These are phyloP conservation scores for Oedothorax gibbosus DNA, from an alignment of 1,140 invertebrate species.

Conservation along the genomic window DNA sequence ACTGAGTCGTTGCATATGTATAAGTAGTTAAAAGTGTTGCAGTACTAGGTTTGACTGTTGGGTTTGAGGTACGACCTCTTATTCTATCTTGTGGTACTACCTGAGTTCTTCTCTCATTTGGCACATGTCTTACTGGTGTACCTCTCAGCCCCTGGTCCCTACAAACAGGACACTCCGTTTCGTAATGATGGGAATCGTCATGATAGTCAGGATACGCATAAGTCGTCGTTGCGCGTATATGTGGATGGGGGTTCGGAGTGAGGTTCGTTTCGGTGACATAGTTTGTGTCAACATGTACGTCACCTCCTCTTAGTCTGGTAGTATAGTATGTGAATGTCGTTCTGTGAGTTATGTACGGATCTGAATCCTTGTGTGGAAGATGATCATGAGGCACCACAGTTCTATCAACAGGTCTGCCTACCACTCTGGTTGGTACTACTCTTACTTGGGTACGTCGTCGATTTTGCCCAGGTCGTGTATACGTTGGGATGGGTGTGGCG, in stretches of 20 bases:
- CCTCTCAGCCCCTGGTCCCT: neutral
- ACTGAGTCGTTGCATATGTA: slow-evolving; percentile 83
- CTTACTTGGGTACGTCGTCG: neutral
- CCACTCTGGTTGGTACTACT: slow-evolving; percentile 15
- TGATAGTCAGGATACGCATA: slow-evolving; percentile 33
- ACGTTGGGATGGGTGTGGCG: slow-evolving; percentile 47
- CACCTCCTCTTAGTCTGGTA: slow-evolving; percentile 38
- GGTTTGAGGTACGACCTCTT: neutral
- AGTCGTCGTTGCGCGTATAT: neutral
- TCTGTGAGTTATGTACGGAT: slow-evolving; percentile 51
- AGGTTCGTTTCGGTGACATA: slow-evolving; percentile 55
- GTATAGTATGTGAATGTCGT: slow-evolving; percentile 54
- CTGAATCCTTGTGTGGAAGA: neutral
- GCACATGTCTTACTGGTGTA: neutral
- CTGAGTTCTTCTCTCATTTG: neutral
- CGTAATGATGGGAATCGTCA: slow-evolving; percentile 22
- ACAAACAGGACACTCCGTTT: slow-evolving; percentile 42
- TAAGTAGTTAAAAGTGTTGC: slow-evolving; percentile 61
- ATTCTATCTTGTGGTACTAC: neutral
- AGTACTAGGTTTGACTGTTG: slow-evolving; percentile 18
- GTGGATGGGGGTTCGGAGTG: slow-evolving; percentile 27
- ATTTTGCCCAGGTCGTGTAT: neutral
- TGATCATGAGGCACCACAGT: neutral
- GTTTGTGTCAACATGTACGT: slow-evolving; percentile 46
- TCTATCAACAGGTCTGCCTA: slow-evolving; percentile 6